These are phyloP conservation scores for Andrena fulva DNA, from an alignment of 2,888 invertebrate species.

Conservation along the genomic window DNA sequence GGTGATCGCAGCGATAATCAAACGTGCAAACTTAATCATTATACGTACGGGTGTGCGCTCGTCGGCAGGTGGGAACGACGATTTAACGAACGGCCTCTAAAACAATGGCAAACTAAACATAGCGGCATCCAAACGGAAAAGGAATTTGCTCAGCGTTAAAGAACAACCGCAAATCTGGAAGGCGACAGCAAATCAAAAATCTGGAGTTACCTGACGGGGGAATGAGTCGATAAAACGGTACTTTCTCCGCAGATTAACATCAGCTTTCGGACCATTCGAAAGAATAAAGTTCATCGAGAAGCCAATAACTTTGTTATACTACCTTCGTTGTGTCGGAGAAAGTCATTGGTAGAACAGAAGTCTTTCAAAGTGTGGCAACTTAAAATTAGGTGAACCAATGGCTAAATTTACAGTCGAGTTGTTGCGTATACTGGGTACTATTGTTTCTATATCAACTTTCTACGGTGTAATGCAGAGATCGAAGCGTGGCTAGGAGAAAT, in stretches of 20 bases:
- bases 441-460: background rate
- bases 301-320: background rate
- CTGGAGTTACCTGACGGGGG: constrained; percentile 65
- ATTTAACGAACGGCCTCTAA: constrained; percentile 79
- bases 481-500: constrained; percentile 14
- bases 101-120: constrained; percentile 82
- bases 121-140: constrained; percentile 86
- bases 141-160: constrained; percentile 66
- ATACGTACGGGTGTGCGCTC: constrained; percentile 91
- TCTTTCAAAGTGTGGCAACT: background rate
- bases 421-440: background rate
- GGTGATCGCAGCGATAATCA: constrained; percentile 33
- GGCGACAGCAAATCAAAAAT: constrained; percentile 66
- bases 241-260: constrained; percentile 1
- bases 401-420: constrained; percentile 2
- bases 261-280: background rate
- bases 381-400: background rate
- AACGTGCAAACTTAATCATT: constrained; percentile 64
- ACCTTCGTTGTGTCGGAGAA: background rate
- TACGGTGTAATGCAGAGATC: background rate
- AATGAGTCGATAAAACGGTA: constrained; percentile 24
- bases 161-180: constrained; percentile 84
- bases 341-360: background rate
- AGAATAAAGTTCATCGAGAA: background rate
- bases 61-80: constrained; percentile 85